A percentile compares a stretch with the other conserved stretches of the same genome.
These are phyloP conservation scores for Apogon talboti DNA, from an alignment of 2,797 vertebrate species.

Conservation along the genomic window DNA sequence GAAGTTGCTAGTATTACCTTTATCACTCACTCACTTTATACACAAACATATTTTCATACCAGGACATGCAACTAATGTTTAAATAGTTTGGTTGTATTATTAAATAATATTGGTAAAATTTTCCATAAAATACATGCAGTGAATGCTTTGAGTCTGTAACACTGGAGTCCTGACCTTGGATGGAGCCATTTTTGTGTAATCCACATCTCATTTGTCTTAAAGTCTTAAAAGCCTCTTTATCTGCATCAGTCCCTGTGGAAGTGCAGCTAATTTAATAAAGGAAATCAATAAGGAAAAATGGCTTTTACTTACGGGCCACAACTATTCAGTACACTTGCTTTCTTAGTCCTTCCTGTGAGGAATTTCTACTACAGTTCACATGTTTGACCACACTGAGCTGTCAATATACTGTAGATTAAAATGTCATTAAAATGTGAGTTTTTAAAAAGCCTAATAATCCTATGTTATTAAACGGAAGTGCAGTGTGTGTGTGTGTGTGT, in stretches of 20 bases:
- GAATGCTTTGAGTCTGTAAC: background rate
- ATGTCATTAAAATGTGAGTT: too few species aligned
- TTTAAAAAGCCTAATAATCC: too few species aligned
- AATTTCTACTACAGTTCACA: background rate
- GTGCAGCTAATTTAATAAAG: constrained; percentile 26
- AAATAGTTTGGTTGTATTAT: background rate
- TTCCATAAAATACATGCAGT: too few species aligned
- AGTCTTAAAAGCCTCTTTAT: constrained; percentile 34
- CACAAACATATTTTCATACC: constrained; percentile 33
- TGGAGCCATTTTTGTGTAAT: background rate
- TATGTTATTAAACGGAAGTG: too few species aligned
- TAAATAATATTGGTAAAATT: too few species aligned
- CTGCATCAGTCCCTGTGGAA: background rate
- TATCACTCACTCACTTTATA: constrained; percentile 22
- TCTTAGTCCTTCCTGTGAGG: background rate
- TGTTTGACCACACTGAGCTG: background rate
- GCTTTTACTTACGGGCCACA: constrained; percentile 28
- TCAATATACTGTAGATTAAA: background rate
- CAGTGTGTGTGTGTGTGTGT: too few species aligned
- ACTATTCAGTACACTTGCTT: background rate
- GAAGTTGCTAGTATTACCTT: background rate
- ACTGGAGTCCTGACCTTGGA: background rate
- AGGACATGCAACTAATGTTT: background rate
- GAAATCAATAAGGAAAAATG: constrained; percentile 40
- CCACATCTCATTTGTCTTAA: background rate